A percentile compares a stretch with the other conserved stretches of the same genome.
Conservation (phyloP, 2,888 invertebrate species). For the Cerastis rubricosa region DNA sequence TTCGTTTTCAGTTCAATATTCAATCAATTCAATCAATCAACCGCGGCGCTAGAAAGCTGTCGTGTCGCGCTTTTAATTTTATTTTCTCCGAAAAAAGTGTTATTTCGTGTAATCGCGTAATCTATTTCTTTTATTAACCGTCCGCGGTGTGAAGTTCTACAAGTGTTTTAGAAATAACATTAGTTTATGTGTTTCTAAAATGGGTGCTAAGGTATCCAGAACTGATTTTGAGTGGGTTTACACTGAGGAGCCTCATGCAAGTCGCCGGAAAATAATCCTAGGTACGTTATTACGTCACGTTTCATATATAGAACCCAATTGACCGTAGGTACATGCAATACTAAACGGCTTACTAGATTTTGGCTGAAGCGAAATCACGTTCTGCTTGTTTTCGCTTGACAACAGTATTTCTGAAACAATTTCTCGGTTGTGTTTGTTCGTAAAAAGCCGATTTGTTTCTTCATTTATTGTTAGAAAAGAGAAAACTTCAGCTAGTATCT, state of each 20-base stretch:
- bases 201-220: conserved; percentile 98
- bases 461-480: not conserved
- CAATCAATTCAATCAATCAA: conserved; percentile 43
- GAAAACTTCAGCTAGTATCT: not conserved
- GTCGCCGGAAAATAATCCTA: conserved; percentile 97
- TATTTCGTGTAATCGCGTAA: conserved; percentile 28
- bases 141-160: conserved; percentile 28
- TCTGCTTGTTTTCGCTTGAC: not conserved
- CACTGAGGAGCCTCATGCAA: conserved; percentile 99
- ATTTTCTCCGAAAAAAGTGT: not conserved
- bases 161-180: conserved; percentile 43
- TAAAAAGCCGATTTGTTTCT: not conserved
- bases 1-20: conserved; percentile 7
- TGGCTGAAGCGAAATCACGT: not conserved
- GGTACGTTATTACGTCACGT: conserved; percentile 91
- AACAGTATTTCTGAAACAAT: not conserved
- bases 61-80: conserved; percentile 8
- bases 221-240: conserved; percentile 99
- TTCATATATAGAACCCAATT: conserved; percentile 36
- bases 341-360: conserved; percentile 23
- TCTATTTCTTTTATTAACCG: conserved; percentile 8
- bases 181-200: conserved; percentile 81
- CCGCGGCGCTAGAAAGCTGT: conserved; percentile 19
- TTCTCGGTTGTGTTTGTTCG: not conserved
- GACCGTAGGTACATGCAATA: conserved; percentile 24